Evolutionary conservation across 2,113 vertebrate species (phyloP).

Genomic region (Monopterus albus): DNA sequence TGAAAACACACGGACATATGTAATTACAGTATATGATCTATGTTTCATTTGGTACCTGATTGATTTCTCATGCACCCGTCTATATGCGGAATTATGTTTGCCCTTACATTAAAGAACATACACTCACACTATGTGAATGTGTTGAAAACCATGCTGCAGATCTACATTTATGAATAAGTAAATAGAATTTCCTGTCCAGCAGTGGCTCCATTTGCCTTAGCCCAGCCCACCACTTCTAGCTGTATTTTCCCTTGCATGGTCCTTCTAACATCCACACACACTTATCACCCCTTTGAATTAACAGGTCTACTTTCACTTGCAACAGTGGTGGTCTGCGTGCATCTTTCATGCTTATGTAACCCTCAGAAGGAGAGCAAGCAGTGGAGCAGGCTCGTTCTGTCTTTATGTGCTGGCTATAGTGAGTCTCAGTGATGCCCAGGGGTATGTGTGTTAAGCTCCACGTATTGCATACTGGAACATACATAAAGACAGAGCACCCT

Average conservation of each 20-base stretch:
- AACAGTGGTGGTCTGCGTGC: slow-evolving; percentile 47
- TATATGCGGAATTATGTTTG: background rate
- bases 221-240: slow-evolving; percentile 28
- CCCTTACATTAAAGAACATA: slow-evolving; percentile 6
- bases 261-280: slow-evolving; percentile 17
- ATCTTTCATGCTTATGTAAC: slow-evolving; percentile 73
- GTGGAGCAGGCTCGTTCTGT: slow-evolving; percentile 61
- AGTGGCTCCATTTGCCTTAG: slow-evolving; percentile 39
- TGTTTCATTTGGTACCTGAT: background rate
- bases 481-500: slow-evolving; percentile 61
- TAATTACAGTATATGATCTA: background rate
- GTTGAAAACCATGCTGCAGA: slow-evolving; percentile 31
- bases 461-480: slow-evolving; percentile 67
- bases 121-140: slow-evolving; percentile 6
- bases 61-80: background rate
- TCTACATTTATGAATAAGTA: slow-evolving; percentile 67
- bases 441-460: slow-evolving; percentile 58
- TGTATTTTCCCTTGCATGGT: slow-evolving; percentile 29
- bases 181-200: slow-evolving; percentile 50
- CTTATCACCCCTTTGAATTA: slow-evolving; percentile 50
- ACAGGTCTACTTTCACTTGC: slow-evolving; percentile 64
- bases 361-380: slow-evolving; percentile 56
- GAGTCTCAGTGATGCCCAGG: slow-evolving; percentile 68
- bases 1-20: background rate
- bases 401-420: slow-evolving; percentile 68